Conservation (phyloP, 2,888 invertebrate genomes). For the Autographa gamma region DNA sequence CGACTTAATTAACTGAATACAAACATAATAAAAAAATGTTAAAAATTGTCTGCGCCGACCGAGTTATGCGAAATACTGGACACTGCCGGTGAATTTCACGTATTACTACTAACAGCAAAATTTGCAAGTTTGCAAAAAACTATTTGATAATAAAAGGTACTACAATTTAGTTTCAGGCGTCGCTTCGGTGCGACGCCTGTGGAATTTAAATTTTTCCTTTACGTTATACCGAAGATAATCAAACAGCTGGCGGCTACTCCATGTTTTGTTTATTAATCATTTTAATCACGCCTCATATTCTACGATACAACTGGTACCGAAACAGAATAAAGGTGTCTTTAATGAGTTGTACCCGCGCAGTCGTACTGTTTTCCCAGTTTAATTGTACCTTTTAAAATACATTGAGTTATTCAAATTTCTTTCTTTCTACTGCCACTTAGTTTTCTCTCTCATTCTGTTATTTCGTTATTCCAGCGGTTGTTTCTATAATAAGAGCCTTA, state of each 20-base stretch:
- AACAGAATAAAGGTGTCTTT: conserved; percentile 31
- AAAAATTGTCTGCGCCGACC: conserved; percentile 61
- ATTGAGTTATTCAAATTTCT: conserved; percentile 34
- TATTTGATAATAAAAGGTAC: conserved; percentile 66
- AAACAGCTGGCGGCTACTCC: conserved; percentile 74
- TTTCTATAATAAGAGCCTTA: conserved; percentile 19
- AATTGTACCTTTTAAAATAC: conserved; percentile 35
- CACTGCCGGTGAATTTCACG: conserved; percentile 14
- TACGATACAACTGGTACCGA: conserved; percentile 40
- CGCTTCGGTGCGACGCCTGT: conserved; percentile 65
- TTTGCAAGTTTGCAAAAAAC: conserved; percentile 35
- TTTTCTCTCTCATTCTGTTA: conserved; percentile 18
- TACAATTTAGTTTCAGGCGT: conserved; percentile 67
- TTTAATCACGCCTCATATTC: conserved; percentile 69
- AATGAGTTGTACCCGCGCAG: conserved; percentile 20
- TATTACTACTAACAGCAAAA: conserved; percentile 23
- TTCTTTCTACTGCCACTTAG: conserved; percentile 21
- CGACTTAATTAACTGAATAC: conserved; percentile 80
- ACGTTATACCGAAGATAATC: conserved; percentile 76
- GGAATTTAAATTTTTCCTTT: conserved; percentile 76
- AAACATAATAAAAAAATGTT: conserved; percentile 72
- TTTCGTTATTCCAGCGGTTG: conserved; percentile 18
- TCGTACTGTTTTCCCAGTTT: conserved; percentile 34
- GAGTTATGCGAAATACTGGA: conserved; percentile 17
- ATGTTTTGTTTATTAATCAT: conserved; percentile 79